Evolutionary conservation across 2,113 vertebrate species (phyloP).

Genomic region (Thymallus thymallus): DNA sequence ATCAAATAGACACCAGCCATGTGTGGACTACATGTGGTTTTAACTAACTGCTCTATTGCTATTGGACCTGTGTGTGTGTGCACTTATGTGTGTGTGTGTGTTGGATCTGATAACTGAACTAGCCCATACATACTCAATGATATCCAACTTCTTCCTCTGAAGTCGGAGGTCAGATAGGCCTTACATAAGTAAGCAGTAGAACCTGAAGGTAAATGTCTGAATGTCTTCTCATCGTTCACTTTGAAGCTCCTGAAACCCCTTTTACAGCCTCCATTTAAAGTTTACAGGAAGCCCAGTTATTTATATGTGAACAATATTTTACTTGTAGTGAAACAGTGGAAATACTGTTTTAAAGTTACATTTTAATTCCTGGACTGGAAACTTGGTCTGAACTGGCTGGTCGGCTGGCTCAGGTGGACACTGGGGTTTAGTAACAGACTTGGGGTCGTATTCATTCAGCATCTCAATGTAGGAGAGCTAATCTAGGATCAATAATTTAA

Average conservation of each 20-base stretch:
- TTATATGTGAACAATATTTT: conserved; percentile 63
- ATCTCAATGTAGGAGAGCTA: no score
- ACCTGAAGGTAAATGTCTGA: conserved; percentile 29
- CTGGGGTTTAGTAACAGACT: background rate
- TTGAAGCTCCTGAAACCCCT: conserved; percentile 32
- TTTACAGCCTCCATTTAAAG: conserved; percentile 53
- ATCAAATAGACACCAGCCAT: conserved; percentile 46
- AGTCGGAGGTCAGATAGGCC: conserved; percentile 26
- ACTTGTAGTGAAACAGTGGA: conserved; percentile 54
- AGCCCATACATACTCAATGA: conserved; percentile 7
- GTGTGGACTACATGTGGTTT: no score
- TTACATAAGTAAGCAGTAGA: conserved; percentile 33
- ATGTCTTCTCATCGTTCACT: conserved; percentile 10
- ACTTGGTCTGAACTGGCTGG: conserved; percentile 10
- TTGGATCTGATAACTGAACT: background rate
- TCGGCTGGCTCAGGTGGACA: conserved; percentile 10
- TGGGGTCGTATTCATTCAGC: no score
- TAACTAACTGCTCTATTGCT: no score
- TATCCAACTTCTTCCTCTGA: conserved; percentile 29
- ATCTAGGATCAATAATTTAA: no score
- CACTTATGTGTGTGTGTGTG: no score
- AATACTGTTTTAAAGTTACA: conserved; percentile 47
- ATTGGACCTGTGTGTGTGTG: background rate
- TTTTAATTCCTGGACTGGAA: conserved; percentile 24
- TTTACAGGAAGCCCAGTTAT: conserved; percentile 58